Evolutionary conservation across 1,140 invertebrate species (phyloP).

Genomic region (Melitaea cinxia): DNA sequence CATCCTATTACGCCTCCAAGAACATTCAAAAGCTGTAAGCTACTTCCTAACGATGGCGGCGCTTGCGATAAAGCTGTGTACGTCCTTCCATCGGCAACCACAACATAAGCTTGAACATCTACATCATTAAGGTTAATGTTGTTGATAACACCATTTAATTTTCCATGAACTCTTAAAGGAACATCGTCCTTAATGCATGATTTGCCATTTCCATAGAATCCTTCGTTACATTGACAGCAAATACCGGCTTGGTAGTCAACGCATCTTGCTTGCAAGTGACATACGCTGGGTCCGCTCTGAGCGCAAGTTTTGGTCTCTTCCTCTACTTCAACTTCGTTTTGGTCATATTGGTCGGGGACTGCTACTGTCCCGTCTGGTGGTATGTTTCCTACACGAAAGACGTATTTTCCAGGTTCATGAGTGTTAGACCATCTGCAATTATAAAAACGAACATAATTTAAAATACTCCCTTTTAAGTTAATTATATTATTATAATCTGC

Average conservation of each 20-base stretch:
- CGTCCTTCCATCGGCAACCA: conserved; percentile 92
- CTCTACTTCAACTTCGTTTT: conserved; percentile 67
- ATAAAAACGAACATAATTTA: conserved; percentile 16
- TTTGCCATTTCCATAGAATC: conserved; percentile 95
- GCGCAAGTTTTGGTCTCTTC: conserved; percentile 81
- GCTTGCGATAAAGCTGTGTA: conserved; percentile 95
- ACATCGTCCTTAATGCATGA: conserved; percentile 91
- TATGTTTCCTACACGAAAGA: conserved; percentile 90
- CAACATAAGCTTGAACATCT: conserved; percentile 96
- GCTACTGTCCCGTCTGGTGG: conserved; percentile 83
- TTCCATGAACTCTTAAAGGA: conserved; percentile 93
- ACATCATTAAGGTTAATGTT: conserved; percentile 86
- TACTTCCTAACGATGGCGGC: conserved; percentile 86
- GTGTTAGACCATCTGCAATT: conserved; percentile 90
- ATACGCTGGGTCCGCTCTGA: conserved; percentile 84
- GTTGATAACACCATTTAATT: conserved; percentile 91
- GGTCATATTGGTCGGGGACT: conserved; percentile 84
- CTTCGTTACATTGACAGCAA: conserved; percentile 92
- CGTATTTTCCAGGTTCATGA: conserved; percentile 90
- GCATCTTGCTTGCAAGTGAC: conserved; percentile 92
- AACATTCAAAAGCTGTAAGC: conserved; percentile 90
- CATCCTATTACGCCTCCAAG: conserved; percentile 93
- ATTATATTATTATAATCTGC: too few relatives aligned
- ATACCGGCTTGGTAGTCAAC: conserved; percentile 91
- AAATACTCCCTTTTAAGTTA: neutral